Conservation (phyloP, 2,888 invertebrate species). For the Rhaphigaster nebulosa region DNA sequence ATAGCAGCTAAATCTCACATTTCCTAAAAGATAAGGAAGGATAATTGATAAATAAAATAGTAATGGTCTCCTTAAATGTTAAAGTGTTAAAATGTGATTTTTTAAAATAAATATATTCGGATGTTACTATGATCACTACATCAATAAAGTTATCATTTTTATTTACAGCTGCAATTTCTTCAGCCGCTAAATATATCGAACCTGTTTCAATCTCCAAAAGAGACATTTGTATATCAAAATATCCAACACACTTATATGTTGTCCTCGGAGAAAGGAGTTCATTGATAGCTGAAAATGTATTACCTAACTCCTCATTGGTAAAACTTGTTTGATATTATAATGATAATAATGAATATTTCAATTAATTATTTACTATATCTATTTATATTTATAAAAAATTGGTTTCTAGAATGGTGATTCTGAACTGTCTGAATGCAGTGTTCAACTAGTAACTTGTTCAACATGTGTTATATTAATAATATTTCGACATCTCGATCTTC, state of each 20-base stretch:
- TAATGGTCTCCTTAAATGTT: neutral
- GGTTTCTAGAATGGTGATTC: conserved; percentile 28
- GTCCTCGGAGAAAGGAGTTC: conserved; percentile 69
- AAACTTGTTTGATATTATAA: conserved; percentile 29
- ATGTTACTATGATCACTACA: neutral
- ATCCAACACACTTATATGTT: conserved; percentile 68
- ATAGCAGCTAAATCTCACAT: neutral
- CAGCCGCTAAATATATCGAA: neutral
- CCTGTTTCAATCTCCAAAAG: conserved; percentile 49
- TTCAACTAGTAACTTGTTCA: conserved; percentile 79
- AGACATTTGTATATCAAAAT: conserved; percentile 68
- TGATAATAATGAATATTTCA: conserved; percentile 39
- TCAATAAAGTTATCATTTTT: neutral
- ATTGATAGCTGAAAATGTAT: conserved; percentile 68
- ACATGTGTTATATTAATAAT: conserved; percentile 75
- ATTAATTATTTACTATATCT: neutral
- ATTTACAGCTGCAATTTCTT: neutral
- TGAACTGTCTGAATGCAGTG: conserved; percentile 67
- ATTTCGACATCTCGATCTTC: conserved; percentile 70
- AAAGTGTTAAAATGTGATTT: neutral
- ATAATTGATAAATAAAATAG: neutral
- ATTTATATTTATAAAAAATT: neutral
- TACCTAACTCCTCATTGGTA: conserved; percentile 43
- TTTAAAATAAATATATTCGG: neutral
- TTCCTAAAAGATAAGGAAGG: too few species aligned